phyloP scores from a whole-genome alignment of 2,113 vertebrate species.

The Seriola rivoliana region DNA sequence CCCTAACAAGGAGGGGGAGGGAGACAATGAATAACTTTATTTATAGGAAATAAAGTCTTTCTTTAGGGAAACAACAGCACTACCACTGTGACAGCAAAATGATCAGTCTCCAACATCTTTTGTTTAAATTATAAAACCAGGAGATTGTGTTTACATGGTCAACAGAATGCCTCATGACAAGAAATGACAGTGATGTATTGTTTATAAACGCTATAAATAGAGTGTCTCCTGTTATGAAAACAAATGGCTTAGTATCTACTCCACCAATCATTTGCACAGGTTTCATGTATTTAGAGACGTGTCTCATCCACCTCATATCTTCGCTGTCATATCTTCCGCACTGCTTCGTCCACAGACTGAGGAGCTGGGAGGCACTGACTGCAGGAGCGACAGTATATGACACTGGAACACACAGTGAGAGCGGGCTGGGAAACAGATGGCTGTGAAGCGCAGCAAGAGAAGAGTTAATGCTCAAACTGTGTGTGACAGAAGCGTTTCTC shows the following conservation, averaged over 20 bases:
- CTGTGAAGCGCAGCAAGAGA: constrained; percentile 28
- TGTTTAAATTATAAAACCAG: not conserved
- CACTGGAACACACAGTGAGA: constrained; percentile 51
- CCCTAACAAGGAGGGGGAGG: too few relatives aligned
- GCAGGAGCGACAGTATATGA: constrained; percentile 51
- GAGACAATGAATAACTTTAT: not conserved
- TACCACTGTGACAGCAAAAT: not conserved
- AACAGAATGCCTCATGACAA: constrained; percentile 16
- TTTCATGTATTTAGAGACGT: constrained; percentile 1
- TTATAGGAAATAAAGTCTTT: not conserved
- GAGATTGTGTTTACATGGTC: not conserved
- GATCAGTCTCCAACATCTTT: not conserved
- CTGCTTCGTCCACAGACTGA: not conserved
- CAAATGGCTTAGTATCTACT: not conserved
- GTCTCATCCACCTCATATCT: constrained; percentile 5
- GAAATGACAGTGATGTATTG: not conserved
- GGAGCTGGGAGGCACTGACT: constrained; percentile 10
- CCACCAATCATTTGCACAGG: not conserved
- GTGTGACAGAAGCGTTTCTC: constrained; percentile 37
- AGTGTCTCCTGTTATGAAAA: not conserved
- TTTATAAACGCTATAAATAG: not conserved
- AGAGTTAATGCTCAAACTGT: constrained; percentile 41
- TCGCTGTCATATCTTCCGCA: not conserved
- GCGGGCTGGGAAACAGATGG: constrained; percentile 54
- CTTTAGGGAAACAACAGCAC: not conserved